These are phyloP conservation scores for Ceratitis capitata DNA, from an alignment of 1,140 invertebrate species.

Conservation along the genomic window DNA sequence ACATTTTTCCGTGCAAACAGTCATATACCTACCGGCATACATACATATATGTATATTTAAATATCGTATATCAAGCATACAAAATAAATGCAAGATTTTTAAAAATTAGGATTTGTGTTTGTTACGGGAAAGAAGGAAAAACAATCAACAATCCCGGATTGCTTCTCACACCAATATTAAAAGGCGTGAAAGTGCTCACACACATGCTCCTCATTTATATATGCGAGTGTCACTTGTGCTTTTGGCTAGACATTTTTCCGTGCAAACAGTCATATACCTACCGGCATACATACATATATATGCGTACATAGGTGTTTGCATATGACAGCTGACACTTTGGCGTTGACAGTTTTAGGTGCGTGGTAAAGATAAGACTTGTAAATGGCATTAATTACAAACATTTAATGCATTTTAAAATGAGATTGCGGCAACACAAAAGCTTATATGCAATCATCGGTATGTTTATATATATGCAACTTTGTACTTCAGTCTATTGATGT, in stretches of 20 bases:
- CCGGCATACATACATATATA: neutral
- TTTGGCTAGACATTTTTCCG: neutral
- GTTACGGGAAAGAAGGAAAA: neutral
- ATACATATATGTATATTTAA: too few species aligned
- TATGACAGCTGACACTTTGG: slow-evolving; percentile 34
- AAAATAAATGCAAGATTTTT: neutral
- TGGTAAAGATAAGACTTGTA: slow-evolving; percentile 37
- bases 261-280: too few species aligned
- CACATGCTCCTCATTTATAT: neutral
- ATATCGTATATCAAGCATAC: too few species aligned
- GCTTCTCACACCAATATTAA: neutral
- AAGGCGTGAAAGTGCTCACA: neutral
- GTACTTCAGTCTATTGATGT: too few species aligned
- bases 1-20: neutral
- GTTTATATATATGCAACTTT: neutral
- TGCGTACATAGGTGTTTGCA: neutral
- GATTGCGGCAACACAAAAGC: neutral
- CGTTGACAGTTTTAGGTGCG: slow-evolving; percentile 37
- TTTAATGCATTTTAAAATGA: slow-evolving; percentile 38
- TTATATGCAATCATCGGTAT: neutral
- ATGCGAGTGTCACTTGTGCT: neutral
- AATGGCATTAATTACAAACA: slow-evolving; percentile 36
- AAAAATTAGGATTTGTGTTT: neutral
- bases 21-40: too few species aligned
- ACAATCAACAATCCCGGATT: neutral